Base-by-base conservation (phyloP, 2,888 invertebrate genomes). In the Neoaliturus tenellus region DNA sequence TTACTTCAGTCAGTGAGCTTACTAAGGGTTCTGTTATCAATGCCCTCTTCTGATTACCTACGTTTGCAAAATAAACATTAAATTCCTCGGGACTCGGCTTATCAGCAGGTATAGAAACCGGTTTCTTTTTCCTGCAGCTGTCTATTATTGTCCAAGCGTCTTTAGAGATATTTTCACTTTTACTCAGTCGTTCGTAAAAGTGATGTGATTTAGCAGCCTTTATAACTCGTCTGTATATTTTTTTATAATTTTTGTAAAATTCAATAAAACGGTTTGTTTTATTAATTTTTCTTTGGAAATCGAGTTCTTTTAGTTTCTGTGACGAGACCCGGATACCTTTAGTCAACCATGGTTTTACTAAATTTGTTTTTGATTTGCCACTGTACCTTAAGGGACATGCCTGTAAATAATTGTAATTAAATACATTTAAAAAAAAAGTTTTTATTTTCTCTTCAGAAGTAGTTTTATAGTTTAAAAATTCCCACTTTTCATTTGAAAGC, bases 71-170 rank as follows among this genome's bases (percentile, higher is more conserved):
- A 20, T 71, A 71, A 5, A 2, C 20, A 31, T 39, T 71, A 25
- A 71, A n/a, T 0, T 4, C 12, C 23, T 71, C 71, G 8, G 35
- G 39, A 5, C 39, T 71, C 12, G 71, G 39, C 71, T 39, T 31
- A 67, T 17, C 17, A 8, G 1, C 23, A 25, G 71, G 41, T 71
- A 39, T 39, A 20, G 69, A 8, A 4, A 12, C 2, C 8, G n/a
- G 71, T 20, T 39, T 35, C 2, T 39, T 71, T 71, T 71, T 71
- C 23, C 39, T 71, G n/a, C 39, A 28, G 4, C 3, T 2, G 28
- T 71, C 39, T 71, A 71, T 71, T 39, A 71, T 71, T 20, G 20
- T 71, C 71, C 71, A 71, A 10, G 71, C 71, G 3, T 39, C 71
- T 41, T 41, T 39, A 12, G 39, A 25, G 1, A 71, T 1, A 25